Conservation (phyloP, 2,797 vertebrate species). For the Tolypeutes matacus region DNA sequence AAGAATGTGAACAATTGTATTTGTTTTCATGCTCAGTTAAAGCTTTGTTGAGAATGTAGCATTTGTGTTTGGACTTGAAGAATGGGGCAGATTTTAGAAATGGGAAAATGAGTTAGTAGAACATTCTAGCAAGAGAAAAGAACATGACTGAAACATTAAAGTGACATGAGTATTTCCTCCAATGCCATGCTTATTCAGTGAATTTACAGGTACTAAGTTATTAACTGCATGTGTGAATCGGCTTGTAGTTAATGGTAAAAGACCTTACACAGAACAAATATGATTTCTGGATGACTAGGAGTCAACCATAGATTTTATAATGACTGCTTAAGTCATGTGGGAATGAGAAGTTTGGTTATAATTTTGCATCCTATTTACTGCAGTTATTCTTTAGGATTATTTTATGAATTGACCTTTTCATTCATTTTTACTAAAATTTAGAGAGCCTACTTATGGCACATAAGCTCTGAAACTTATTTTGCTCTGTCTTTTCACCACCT, state of each 20-base stretch:
- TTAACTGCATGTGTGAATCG: neutral
- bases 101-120: neutral
- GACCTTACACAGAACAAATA: neutral
- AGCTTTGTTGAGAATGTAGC: neutral
- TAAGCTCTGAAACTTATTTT: neutral
- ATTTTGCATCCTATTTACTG: neutral
- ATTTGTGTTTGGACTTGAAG: neutral
- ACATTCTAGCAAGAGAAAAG: neutral
- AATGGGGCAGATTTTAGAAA: neutral
- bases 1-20: neutral
- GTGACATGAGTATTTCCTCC: neutral
- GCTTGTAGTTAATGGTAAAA: constrained; percentile 16
- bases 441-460: neutral
- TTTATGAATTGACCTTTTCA: neutral
- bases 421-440: neutral
- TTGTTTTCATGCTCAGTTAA: neutral
- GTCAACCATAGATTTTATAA: neutral
- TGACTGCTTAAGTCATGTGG: neutral
- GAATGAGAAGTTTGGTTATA: neutral
- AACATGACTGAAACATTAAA: neutral
- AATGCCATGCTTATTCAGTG: neutral
- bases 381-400: constrained; percentile 16
- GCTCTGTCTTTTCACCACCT: neutral
- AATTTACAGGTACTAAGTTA: neutral
- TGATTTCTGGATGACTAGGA: neutral